phyloP scores from a whole-genome alignment of 2,888 invertebrate genomes.

The Nemotelus pantherinus region DNA sequence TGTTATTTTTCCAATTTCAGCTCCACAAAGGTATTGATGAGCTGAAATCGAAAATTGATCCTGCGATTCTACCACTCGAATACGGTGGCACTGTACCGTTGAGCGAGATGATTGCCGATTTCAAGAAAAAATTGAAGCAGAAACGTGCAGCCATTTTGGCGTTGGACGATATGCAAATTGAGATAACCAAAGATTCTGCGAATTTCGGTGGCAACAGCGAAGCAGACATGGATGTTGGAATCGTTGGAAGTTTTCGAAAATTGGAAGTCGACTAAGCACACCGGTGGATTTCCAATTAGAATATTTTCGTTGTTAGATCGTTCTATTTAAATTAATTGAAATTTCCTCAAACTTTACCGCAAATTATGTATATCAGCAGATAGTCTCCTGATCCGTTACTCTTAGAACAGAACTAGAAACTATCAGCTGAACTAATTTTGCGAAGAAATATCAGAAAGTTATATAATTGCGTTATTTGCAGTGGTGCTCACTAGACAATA shows the following conservation, averaged over 20 bases:
- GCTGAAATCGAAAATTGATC: constrained; percentile 76
- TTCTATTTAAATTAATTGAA: not conserved
- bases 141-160: constrained; percentile 74
- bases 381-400: too few species aligned
- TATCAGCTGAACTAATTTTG: too few species aligned
- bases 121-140: constrained; percentile 73
- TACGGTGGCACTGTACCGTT: constrained; percentile 87
- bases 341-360: not conserved
- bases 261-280: constrained; percentile 77
- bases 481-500: constrained; percentile 26
- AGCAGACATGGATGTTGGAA: constrained; percentile 76
- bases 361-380: too few species aligned
- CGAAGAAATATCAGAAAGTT: too few species aligned
- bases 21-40: constrained; percentile 80
- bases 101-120: constrained; percentile 80
- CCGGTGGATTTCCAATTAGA: not conserved
- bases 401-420: too few species aligned
- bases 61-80: constrained; percentile 83
- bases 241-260: constrained; percentile 86
- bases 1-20: constrained; percentile 62
- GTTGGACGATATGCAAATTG: constrained; percentile 79
- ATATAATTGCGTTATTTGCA: constrained; percentile 35
- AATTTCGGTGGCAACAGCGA: constrained; percentile 70
- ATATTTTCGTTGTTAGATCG: not conserved
- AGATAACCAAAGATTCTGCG: constrained; percentile 68